Conservation (phyloP, 2,888 invertebrate species). For the Elegia similella region DNA sequence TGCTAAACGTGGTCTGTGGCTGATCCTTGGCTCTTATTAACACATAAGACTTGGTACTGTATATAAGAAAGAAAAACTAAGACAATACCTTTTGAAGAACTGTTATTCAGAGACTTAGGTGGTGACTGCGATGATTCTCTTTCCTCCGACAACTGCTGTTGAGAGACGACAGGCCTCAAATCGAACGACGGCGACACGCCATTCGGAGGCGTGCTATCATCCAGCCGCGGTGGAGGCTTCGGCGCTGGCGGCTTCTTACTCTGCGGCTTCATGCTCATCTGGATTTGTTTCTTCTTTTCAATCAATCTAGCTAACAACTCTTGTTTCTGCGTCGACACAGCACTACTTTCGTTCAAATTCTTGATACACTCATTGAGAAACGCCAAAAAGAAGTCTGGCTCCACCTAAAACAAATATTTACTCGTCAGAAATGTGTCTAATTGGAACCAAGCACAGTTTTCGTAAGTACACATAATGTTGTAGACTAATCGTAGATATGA, state of each 20-base stretch:
- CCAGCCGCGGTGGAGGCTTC: constrained; percentile 67
- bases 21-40: too few relatives aligned
- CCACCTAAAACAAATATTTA: constrained; percentile 71
- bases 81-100: constrained; percentile 45
- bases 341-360: constrained; percentile 69
- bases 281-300: constrained; percentile 85
- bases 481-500: not conserved
- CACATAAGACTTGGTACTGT: too few relatives aligned
- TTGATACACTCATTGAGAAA: constrained; percentile 87
- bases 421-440: not conserved
- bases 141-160: constrained; percentile 69
- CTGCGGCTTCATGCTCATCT: constrained; percentile 56
- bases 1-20: too few relatives aligned
- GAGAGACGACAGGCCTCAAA: constrained; percentile 70
- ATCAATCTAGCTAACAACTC: constrained; percentile 83
- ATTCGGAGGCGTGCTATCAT: constrained; percentile 70
- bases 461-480: not conserved
- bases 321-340: constrained; percentile 77
- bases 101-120: constrained; percentile 46
- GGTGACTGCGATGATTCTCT: constrained; percentile 55
- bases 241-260: constrained; percentile 67
- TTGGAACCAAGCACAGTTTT: not conserved
- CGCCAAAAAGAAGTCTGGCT: constrained; percentile 86
- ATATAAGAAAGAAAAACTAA: not conserved
- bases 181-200: constrained; percentile 75